These are phyloP conservation scores for pig (Sus scrofa) DNA, from an alignment of 2,113 vertebrate genomes.

Conservation along the genomic window T2T-Sscrofa CM000830.6:128646501-128647000, in stretches of 20 bases:
- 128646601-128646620: not conserved
- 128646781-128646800: not conserved
- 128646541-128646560: not conserved
- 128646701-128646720: not conserved
- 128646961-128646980: too few species aligned
- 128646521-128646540: not conserved
- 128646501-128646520: not conserved
- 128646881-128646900: not conserved
- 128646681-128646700: not conserved
- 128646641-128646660: not conserved
- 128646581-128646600: not conserved
- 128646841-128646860: not conserved
- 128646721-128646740: not conserved
- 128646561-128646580: not conserved
- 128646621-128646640: not conserved
- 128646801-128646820: not conserved
- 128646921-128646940: not conserved
- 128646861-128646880: not conserved
- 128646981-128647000: too few species aligned
- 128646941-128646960: not conserved
- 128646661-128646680: not conserved
- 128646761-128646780: not conserved
- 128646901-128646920: not conserved
- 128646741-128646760: not conserved
- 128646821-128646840: not conserved